Evolutionary conservation across 2,113 vertebrate genomes (phyloP).

Genomic region (Ptychochromis oligacanthus): DNA sequence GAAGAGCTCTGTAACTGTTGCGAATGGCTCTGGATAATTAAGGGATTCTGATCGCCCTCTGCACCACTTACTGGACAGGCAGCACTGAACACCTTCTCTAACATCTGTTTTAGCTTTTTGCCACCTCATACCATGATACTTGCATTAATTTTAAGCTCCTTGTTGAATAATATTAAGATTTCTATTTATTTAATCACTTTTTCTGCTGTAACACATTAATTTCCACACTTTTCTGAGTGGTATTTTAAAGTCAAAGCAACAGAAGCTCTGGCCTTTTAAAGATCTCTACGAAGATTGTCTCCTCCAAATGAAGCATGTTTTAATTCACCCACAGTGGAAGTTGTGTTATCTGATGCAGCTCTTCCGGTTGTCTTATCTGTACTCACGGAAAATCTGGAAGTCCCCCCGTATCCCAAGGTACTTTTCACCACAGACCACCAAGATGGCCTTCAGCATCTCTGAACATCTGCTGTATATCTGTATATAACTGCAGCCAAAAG

Average conservation of each 20-base stretch:
- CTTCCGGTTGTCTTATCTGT: slow-evolving; percentile 57
- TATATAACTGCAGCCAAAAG: background rate
- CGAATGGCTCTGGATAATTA: background rate
- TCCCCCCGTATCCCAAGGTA: slow-evolving; percentile 27
- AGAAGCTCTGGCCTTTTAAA: background rate
- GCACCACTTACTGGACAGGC: too few relatives aligned
- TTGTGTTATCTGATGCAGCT: slow-evolving; percentile 45
- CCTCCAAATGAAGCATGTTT: slow-evolving; percentile 31
- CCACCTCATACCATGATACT: too few relatives aligned
- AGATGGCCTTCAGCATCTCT: background rate
- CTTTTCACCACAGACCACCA: slow-evolving; percentile 45
- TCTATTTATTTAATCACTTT: background rate
- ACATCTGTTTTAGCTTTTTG: too few relatives aligned
- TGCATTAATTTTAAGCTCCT: background rate
- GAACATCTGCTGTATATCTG: background rate
- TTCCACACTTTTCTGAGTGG: background rate
- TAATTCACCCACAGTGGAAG: slow-evolving; percentile 18
- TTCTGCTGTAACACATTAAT: background rate
- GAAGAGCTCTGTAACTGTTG: background rate
- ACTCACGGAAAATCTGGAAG: slow-evolving; percentile 38
- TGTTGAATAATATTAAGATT: background rate
- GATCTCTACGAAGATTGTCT: background rate
- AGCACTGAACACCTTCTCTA: background rate
- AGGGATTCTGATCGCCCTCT: background rate
- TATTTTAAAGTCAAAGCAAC: background rate